These are phyloP conservation scores for Zaprionus inermis DNA, from an alignment of 1,140 invertebrate species.

Conservation along the genomic window DNA sequence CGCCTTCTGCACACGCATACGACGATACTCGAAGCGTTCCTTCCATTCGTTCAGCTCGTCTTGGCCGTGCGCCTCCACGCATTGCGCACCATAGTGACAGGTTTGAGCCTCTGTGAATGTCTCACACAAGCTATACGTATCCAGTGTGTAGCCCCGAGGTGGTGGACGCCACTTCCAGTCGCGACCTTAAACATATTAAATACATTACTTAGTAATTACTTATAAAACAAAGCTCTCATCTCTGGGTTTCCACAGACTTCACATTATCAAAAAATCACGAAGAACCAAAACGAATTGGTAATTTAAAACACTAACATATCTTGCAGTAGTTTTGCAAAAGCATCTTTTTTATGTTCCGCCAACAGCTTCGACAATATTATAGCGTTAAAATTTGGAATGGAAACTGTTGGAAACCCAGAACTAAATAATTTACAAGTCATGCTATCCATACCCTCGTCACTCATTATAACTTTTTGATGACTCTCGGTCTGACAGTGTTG, in stretches of 20 bases:
- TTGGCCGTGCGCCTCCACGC: conserved; percentile 90
- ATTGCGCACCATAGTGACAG: conserved; percentile 89
- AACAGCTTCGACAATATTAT: neutral
- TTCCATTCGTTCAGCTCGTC: conserved; percentile 91
- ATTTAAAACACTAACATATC: neutral
- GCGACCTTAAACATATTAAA: conserved; percentile 76
- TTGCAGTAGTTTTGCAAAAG: neutral
- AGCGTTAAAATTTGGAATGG: neutral
- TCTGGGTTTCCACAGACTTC: neutral
- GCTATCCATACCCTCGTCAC: conserved; percentile 86
- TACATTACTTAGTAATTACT: neutral
- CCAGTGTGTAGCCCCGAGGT: conserved; percentile 87
- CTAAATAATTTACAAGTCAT: neutral
- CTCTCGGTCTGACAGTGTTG: conserved; percentile 88
- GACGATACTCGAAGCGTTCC: conserved; percentile 88
- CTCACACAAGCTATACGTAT: conserved; percentile 86
- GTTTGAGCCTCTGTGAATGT: conserved; percentile 85
- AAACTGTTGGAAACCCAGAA: conserved; percentile 3
- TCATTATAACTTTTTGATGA: conserved; percentile 89
- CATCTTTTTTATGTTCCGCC: neutral
- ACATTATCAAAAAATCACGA: neutral
- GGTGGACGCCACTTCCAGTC: conserved; percentile 90
- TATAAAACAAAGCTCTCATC: neutral
- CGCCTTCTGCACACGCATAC: conserved; percentile 87
- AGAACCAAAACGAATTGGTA: neutral